A percentile compares a stretch with the other conserved stretches of the same genome.
Evolutionary conservation across 2,888 invertebrate genomes (phyloP).

Genomic region (Coelinius sp.): DNA sequence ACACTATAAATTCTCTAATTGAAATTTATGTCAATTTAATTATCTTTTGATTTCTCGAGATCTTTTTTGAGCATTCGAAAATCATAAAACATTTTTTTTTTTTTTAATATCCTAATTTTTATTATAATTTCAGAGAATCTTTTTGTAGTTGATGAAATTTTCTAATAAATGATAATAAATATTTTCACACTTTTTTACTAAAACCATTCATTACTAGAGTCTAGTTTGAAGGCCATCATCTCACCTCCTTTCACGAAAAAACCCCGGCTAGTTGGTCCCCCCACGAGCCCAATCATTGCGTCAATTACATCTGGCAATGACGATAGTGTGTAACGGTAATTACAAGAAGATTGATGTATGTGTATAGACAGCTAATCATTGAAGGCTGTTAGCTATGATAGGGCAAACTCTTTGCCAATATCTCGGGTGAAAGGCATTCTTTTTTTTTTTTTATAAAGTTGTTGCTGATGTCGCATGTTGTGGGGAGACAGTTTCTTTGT

Average conservation of each 20-base stretch:
- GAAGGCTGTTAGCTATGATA: background rate
- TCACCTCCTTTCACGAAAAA: background rate
- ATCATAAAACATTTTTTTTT: too few species aligned
- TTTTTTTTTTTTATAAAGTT: slow-evolving; percentile 10
- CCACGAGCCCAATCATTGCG: background rate
- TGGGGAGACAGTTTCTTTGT: slow-evolving; percentile 7
- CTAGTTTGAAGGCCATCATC: background rate
- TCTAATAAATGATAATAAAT: too few species aligned
- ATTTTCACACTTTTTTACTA: too few species aligned
- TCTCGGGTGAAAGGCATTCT: slow-evolving; percentile 44
- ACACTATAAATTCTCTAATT: too few species aligned
- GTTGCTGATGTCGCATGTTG: slow-evolving; percentile 2
- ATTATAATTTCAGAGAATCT: too few species aligned
- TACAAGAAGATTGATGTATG: background rate
- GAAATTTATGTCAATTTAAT: too few species aligned
- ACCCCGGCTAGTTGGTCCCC: background rate
- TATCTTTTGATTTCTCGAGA: too few species aligned
- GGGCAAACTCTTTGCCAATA: slow-evolving; percentile 28
- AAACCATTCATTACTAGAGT: background rate
- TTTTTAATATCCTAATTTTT: too few species aligned
- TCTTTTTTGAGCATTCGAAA: too few species aligned
- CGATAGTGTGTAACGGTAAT: background rate
- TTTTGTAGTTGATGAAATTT: too few species aligned
- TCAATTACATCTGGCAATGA: background rate
- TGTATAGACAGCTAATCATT: background rate